Conservation (phyloP, 2,888 invertebrate species). For the Rhyacophila evoluta region DNA sequence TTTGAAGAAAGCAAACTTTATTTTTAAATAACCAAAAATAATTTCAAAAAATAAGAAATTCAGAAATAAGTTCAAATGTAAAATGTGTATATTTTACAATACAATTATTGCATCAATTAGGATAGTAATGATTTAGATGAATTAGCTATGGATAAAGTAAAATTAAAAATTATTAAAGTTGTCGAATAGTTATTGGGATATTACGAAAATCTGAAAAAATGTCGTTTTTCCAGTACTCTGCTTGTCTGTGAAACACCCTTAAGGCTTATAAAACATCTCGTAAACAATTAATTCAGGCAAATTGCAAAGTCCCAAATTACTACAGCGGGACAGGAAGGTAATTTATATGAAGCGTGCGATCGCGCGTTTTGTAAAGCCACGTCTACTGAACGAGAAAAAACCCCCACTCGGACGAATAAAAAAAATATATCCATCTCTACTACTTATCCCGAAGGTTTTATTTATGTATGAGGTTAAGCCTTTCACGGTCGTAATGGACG, state of each 20-base stretch:
- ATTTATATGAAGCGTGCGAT: conserved; percentile 30
- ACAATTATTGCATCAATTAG: no score
- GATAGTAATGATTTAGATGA: no score
- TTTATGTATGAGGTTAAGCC: conserved; percentile 24
- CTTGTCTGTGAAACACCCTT: not conserved
- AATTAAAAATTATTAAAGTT: no score
- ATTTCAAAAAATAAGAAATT: no score
- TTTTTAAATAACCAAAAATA: no score
- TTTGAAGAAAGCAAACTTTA: no score
- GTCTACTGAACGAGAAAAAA: conserved; percentile 17
- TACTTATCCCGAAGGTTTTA: conserved; percentile 19
- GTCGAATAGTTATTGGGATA: no score
- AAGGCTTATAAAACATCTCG: conserved; percentile 27
- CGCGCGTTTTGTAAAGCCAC: conserved; percentile 17
- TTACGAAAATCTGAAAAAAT: not conserved
- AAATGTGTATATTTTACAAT: no score
- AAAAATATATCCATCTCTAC: not conserved
- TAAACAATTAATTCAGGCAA: conserved; percentile 30
- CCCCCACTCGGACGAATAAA: not conserved
- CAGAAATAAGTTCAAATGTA: no score
- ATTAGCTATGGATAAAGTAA: no score
- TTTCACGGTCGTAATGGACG: conserved; percentile 14
- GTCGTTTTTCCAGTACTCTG: not conserved
- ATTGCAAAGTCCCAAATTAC: conserved; percentile 29
- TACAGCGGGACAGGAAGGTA: conserved; percentile 20